A percentile compares a stretch with the other conserved stretches of the same genome.
Conservation (phyloP, 2,888 invertebrate genomes). For the Meghimatium bilineatum region DNA sequence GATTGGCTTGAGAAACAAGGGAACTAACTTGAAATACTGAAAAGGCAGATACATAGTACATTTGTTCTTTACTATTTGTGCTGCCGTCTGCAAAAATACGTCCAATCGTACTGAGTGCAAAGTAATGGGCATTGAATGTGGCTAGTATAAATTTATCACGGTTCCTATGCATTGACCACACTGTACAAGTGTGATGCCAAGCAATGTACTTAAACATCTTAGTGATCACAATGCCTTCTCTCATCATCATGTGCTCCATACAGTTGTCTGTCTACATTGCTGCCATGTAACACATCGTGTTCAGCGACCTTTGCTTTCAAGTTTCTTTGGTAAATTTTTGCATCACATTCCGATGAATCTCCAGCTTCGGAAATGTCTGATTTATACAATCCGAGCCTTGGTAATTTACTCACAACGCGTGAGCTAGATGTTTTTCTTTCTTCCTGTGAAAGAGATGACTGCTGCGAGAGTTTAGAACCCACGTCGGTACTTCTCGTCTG, state of each 20-base stretch:
- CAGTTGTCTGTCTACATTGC: constrained; percentile 15
- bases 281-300: not conserved
- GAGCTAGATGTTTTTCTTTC: constrained; percentile 4
- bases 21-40: too few species aligned
- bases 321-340: not conserved
- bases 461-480: not conserved
- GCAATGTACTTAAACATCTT: constrained; percentile 23
- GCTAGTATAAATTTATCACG: too few species aligned
- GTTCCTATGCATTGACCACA: too few species aligned
- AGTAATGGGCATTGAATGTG: too few species aligned
- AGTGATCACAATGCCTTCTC: constrained; percentile 23
- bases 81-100: too few species aligned
- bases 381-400: not conserved
- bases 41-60: too few species aligned
- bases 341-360: not conserved
- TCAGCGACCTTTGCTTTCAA: not conserved
- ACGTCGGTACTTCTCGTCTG: constrained; percentile 11
- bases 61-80: too few species aligned
- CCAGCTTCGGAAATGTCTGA: not conserved
- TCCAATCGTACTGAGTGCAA: too few species aligned
- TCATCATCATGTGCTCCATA: not conserved
- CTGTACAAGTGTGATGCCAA: too few species aligned
- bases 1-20: too few species aligned
- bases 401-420: constrained; percentile 11
- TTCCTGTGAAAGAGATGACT: not conserved